Percentiles rank a stretch among this genome's conserved stretches.
These are phyloP conservation scores for Rugalucina vietnamica DNA, from an alignment of 2,888 invertebrate species.

Conservation along the genomic window DNA sequence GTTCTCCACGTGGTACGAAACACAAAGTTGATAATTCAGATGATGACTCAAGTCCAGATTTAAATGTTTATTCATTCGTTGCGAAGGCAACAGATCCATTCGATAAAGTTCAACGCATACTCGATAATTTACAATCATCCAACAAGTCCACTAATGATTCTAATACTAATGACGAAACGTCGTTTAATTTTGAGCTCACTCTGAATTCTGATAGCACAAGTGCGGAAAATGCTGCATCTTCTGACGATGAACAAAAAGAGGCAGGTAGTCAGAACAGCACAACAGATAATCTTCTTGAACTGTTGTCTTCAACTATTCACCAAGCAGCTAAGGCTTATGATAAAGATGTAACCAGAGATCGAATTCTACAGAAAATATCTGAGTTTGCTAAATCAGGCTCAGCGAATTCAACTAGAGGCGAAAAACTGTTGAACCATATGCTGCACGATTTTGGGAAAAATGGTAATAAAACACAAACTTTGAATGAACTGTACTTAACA, in stretches of 20 bases:
- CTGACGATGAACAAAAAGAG: background rate
- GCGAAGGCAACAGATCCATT: constrained; percentile 57
- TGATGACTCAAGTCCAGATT: background rate
- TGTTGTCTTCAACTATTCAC: background rate
- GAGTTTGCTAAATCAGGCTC: background rate
- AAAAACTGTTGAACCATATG: too few species aligned
- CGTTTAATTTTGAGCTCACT: constrained; percentile 1
- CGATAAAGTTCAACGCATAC: constrained; percentile 27
- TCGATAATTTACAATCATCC: background rate
- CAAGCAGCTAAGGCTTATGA: background rate
- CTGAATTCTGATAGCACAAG: background rate
- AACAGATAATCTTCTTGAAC: background rate
- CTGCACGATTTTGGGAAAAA: too few species aligned
- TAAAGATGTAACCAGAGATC: background rate
- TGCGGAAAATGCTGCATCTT: background rate
- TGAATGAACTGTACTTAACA: too few species aligned
- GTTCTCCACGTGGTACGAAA: background rate
- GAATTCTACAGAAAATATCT: background rate
- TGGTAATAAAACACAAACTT: too few species aligned
- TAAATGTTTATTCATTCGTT: constrained; percentile 44
- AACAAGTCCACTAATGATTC: background rate
- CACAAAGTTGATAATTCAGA: background rate
- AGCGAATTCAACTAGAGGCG: too few species aligned
- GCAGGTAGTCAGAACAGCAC: background rate
- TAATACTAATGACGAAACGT: background rate